Evolutionary conservation across 2,113 vertebrate genomes (phyloP), one percentile per base, ranked within the genome.

Genomic region (Diphyllodes magnificus): DNA sequence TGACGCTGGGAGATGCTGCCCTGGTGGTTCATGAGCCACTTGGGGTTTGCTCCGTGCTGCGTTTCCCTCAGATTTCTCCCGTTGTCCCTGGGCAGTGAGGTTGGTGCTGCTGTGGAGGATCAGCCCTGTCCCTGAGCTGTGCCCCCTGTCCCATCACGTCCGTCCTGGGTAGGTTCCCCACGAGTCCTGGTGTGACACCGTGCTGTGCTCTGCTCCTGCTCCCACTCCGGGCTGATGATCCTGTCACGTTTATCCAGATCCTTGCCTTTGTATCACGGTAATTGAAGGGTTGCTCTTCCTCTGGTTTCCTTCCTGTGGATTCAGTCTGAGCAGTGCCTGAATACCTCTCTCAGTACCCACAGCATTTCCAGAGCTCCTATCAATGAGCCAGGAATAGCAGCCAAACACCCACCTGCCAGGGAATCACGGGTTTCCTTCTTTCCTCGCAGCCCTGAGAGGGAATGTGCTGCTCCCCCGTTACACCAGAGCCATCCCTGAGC

Each of bases 201-300:
- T 0, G 9, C 56, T 13, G 7, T 73, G 61, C 70, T 61, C 45
- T 15, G 30, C 68, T 49, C 8, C 44, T 76, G 37, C 47, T 49
- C 25, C 6, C 2, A 1, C 51, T 54, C 49, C 0, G 1, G 18
- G 21, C 2, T 27, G 17, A 15, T 40, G 50, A 8, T 76, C 15
- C 77, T 59, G 45, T 49, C n/a, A 0, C 27, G 2, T 22, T 66
- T 66, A 25, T 31, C 40, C 49, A n/a, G 19, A 6, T 87, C 53
- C 56, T 33, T 44, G n/a, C 59, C 37, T 63, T 53, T 14, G 39
- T 6, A 53, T 10, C 56, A 7, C 39, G 11, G 39, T 10, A 8
- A 22, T 23, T 0, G 1, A 39, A 72, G 44, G 8, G 4, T 4
- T 5, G 10, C 27, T 61, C 24, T 31, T 31, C 19, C 63, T 23